Conservation (phyloP, 1,140 invertebrate genomes). For the Rhopalosiphum maidis region DNA sequence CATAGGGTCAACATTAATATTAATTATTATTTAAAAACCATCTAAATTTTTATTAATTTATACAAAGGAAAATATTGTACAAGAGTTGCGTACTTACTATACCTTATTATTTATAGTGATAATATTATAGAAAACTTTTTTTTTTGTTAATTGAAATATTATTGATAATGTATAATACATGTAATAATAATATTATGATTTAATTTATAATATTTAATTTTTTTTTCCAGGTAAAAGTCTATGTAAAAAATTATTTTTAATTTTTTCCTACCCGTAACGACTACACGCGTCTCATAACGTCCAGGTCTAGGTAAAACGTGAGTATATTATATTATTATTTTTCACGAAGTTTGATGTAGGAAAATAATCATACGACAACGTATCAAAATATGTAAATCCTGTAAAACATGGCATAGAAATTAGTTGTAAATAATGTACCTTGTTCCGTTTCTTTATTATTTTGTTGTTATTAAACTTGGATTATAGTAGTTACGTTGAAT, state of each 20-base stretch:
- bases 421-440: background rate
- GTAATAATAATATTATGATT: background rate
- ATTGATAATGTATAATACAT: background rate
- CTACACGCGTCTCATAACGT: background rate
- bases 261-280: background rate
- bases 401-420: background rate
- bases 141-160: background rate
- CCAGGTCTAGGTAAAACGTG: background rate
- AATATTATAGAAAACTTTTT: background rate
- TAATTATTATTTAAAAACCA: background rate
- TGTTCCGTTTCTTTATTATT: conserved; percentile 17
- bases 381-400: background rate
- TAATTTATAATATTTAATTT: background rate
- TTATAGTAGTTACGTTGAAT: background rate
- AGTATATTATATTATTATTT: background rate
- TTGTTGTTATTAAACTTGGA: background rate
- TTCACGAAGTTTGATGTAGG: background rate
- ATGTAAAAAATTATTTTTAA: background rate
- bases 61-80: background rate
- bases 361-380: background rate
- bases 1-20: background rate
- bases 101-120: background rate
- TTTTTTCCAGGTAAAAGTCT: conserved; percentile 29
- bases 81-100: background rate
- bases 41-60: background rate